A percentile compares a stretch with the other conserved stretches of the same genome.
Evolutionary conservation across 2,113 vertebrate species (phyloP).

Genomic region (Nibea albiflora): DNA sequence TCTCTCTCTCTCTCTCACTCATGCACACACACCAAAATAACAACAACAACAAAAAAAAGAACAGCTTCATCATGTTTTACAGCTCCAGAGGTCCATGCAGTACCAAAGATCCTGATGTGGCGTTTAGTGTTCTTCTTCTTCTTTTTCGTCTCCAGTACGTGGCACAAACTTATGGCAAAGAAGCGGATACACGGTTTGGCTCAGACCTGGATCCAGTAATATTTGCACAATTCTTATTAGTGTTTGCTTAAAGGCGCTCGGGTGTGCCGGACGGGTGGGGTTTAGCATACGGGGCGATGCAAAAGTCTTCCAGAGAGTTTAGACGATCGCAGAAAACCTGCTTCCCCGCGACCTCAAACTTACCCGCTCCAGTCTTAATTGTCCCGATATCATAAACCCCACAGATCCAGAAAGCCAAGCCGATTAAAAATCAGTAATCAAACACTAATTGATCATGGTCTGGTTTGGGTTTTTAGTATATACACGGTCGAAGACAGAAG

Average conservation of each 20-base stretch:
- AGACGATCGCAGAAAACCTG: constrained; percentile 19
- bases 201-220: constrained; percentile 63
- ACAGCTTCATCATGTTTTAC: constrained; percentile 58
- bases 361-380: constrained; percentile 41
- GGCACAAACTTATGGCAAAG: constrained; percentile 70
- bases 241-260: constrained; percentile 36
- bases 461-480: constrained; percentile 60
- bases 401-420: constrained; percentile 35
- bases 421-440: constrained; percentile 42
- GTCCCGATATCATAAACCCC: constrained; percentile 37
- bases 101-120: constrained; percentile 68
- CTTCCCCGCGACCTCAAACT: constrained; percentile 29
- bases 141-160: constrained; percentile 47
- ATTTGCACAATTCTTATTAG: constrained; percentile 44
- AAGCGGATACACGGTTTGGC: constrained; percentile 69
- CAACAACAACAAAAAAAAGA: not conserved
- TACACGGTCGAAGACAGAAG: constrained; percentile 45
- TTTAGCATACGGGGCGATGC: constrained; percentile 15
- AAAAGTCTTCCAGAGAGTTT: constrained; percentile 54
- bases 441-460: constrained; percentile 49
- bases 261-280: constrained; percentile 26
- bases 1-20: constrained; percentile 17
- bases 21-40: constrained; percentile 27
- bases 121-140: not conserved
- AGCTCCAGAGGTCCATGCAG: constrained; percentile 78